A percentile compares a stretch with the other conserved stretches of the same genome.
These are phyloP conservation scores for Listronotus oregonensis DNA, from an alignment of 1,140 invertebrate species.

Conservation along the genomic window DNA sequence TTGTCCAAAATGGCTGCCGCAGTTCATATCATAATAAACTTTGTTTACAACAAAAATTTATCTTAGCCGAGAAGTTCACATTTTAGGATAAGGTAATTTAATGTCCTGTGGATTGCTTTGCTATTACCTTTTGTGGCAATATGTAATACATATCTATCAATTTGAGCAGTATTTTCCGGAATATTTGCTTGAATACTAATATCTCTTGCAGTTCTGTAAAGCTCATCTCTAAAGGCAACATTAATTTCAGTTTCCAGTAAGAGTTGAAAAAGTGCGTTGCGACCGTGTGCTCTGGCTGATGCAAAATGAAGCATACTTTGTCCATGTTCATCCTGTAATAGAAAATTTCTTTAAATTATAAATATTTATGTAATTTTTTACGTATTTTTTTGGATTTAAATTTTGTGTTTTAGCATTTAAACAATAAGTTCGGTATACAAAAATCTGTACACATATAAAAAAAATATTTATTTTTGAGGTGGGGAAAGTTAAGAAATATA, in stretches of 20 bases:
- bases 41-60: too few species aligned
- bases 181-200: conserved; percentile 79
- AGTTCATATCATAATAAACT: too few species aligned
- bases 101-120: too few species aligned
- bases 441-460: too few species aligned
- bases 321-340: conserved; percentile 78
- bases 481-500: too few species aligned
- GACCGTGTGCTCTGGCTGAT: conserved; percentile 74
- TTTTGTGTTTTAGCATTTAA: too few species aligned
- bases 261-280: conserved; percentile 76
- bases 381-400: too few species aligned
- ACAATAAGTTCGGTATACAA: too few species aligned
- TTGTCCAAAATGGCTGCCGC: too few species aligned
- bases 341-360: neutral
- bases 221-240: conserved; percentile 76
- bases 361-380: neutral
- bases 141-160: conserved; percentile 79
- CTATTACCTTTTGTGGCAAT: conserved; percentile 73
- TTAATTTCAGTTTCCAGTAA: conserved; percentile 79
- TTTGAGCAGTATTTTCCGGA: conserved; percentile 77
- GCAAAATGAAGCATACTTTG: conserved; percentile 90
- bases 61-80: too few species aligned
- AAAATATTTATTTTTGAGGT: too few species aligned
- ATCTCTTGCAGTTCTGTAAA: conserved; percentile 85
- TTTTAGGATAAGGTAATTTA: too few species aligned